Base-by-base conservation (phyloP, 2,113 vertebrate species). In the Sialia sialis region DNA sequence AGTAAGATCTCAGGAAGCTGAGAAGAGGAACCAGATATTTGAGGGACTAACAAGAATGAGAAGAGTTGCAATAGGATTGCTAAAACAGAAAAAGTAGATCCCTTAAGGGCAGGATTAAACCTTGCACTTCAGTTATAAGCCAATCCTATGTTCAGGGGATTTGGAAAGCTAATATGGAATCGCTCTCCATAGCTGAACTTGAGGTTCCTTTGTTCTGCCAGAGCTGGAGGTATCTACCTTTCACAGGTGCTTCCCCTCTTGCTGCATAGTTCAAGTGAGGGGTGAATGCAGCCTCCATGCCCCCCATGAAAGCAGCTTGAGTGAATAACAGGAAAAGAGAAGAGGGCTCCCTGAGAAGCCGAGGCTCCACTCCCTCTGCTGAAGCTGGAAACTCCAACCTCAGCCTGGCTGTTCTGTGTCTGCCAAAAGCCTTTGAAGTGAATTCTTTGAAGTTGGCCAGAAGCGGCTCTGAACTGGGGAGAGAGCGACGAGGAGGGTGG, bases 371-470 rank as follows among this genome's bases (percentile, higher is more conserved):
- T 56, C 77, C 17, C 66, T 73, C 63, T 74, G 55, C 55, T 0
- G 2, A 82, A 82, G 87, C 89, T 91, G 87, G 54, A 54, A 87
- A 76, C 70, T 52, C 41, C 84, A 73, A 15, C 43, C 52, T 91
- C 78, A 64, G 87, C 18, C 63, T 62, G 74, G 73, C 87, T 87
- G 87, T 11, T 93, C 84, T 29, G 41, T 49, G 46, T 79, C 95
- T 94, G 96, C n/a, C 0, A 2, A 93, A 90, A 84, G 66, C n/a
- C 96, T 98, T 97, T 97, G 97, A 98, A 97, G 96, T 90, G 18
- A 90, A 58, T 54, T 77, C 97, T 98, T 97, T 97, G 97, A 98
- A 98, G 96, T 19, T 62, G 91, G 90, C 93, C 84, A 94, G 86
- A 84, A 69, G 30, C 0, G 0, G 83, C 93, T 91, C 84, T 70